Conservation (phyloP, 2,797 vertebrate species). For the Cynopterus sphinx region DNA sequence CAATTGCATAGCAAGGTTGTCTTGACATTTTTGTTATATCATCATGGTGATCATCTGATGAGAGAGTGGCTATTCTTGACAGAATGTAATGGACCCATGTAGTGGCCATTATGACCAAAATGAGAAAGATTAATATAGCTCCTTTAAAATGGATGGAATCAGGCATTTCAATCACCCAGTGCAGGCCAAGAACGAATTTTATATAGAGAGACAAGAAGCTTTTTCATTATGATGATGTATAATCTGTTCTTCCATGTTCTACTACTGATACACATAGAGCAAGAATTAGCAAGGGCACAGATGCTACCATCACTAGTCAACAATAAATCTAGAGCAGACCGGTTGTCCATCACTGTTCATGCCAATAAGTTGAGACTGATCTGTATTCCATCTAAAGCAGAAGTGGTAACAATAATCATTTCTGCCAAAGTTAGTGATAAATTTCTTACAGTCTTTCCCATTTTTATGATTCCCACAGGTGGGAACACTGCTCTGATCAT, state of each 20-base stretch:
- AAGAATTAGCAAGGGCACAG: background rate
- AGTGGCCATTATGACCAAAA: background rate
- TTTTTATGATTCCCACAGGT: background rate
- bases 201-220: background rate
- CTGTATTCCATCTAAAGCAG: background rate
- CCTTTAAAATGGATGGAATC: background rate
- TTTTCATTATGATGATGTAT: background rate
- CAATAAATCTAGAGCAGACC: background rate
- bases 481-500: conserved; percentile 23
- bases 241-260: background rate
- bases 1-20: background rate
- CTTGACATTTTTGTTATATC: background rate
- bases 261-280: background rate
- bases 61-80: background rate
- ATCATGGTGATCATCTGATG: background rate
- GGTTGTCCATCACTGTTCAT: background rate
- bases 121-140: background rate
- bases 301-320: background rate
- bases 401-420: background rate
- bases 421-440: conserved; percentile 21
- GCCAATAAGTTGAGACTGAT: background rate
- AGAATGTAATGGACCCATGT: background rate
- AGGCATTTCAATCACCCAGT: background rate
- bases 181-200: background rate
- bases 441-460: background rate